These are phyloP conservation scores for Crocidura indochinensis DNA, from an alignment of 2,797 vertebrate genomes.

Conservation along the genomic window DNA sequence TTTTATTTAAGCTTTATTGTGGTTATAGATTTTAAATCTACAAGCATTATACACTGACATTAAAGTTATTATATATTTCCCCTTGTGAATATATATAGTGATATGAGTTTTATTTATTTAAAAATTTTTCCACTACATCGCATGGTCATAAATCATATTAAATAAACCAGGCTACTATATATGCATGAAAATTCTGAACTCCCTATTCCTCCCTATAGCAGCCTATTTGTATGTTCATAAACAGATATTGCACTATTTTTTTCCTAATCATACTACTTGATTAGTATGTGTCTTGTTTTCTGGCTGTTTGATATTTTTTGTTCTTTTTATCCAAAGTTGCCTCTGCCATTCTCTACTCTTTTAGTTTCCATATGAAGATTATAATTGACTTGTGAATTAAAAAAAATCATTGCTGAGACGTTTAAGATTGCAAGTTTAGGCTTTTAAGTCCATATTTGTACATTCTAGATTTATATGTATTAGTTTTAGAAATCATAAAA, in stretches of 20 bases:
- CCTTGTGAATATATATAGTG: no score
- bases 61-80: not conserved
- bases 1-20: not conserved
- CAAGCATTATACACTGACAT: not conserved
- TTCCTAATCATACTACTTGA: not conserved
- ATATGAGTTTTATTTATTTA: not conserved
- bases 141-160: not conserved
- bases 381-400: not conserved
- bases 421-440: not conserved
- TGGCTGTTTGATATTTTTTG: not conserved
- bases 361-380: conserved; percentile 18
- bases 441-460: conserved; percentile 36
- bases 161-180: not conserved
- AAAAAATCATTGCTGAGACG: not conserved
- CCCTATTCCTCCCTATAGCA: not conserved
- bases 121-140: not conserved
- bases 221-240: not conserved
- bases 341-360: not conserved
- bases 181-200: not conserved
- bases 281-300: not conserved
- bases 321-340: not conserved
- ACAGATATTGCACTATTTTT: not conserved
- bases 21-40: conserved; percentile 37
- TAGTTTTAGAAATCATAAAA: conserved; percentile 60
- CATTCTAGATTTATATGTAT: conserved; percentile 20